Base-by-base conservation (phyloP, 1,140 invertebrate species). In the Tenebrio molitor region DNA sequence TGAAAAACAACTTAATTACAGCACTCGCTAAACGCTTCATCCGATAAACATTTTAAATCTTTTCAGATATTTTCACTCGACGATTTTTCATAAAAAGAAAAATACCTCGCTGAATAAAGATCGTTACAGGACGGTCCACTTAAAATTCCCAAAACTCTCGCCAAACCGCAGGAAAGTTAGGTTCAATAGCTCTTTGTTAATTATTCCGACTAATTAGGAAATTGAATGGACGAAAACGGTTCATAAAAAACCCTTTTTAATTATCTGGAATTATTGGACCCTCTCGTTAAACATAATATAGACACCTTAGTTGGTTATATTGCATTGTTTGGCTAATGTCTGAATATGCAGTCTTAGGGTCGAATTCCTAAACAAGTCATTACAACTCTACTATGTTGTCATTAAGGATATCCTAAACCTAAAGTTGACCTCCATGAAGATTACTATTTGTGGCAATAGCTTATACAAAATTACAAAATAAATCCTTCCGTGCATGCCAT, bases 361-460 rank as follows among this genome's bases (percentile, higher is more conserved):
- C 42, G 23, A 66, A 66, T 66, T 66, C 42, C 36, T 41, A 44
- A 42, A 42, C 64, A 66, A 44, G 12, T 42, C 64, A 66, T 66
- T 66, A 66, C 34, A 66, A 66, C 34, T 66, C 34, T 42, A 66
- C 64, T 66, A 4, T 25, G 36, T 36, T 41, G 39, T 44, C 39
- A 66, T 66, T 66, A 66, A 66, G 64, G 64, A 66, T 44, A 66
- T 66, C 64, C 64, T 44, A 41, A 42, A 66, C 64, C 64, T 44
- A 66, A 66, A 42, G 64, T 42, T 66, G 64, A 66, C 64, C 64
- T 66, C 17, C 42, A 33, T 58, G 23, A 58, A 58, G 50, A 58
- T 58, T 58, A 58, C 50, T 12, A 58, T 58, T 58, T 58, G 23
- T 15, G 50, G 50, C 50, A 19, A 58, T 34, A 58, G 50, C 50